Evolutionary conservation across 2,113 vertebrate genomes (phyloP), one percentile per base, ranked within the genome.

Genomic region (Semicossyphus pulcher): DNA sequence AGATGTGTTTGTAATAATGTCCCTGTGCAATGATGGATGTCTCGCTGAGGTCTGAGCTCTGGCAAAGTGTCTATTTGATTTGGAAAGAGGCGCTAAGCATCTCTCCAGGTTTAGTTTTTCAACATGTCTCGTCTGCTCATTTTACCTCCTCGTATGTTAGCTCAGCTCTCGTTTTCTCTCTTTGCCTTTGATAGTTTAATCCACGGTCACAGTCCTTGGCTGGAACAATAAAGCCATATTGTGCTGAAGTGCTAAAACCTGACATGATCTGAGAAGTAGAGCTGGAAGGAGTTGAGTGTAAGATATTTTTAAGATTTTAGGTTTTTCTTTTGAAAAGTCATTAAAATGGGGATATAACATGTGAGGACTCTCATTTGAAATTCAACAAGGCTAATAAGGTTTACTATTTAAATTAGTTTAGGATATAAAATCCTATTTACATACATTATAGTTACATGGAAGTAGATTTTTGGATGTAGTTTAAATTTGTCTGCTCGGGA

Each of bases 21-120:
- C 54, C 47, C 47, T 1, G 41, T 72, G 57, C 61, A 15, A 41
- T 87, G 89, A 91, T 83, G 83, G 84, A 91, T 86, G 60, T 54
- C 57, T 80, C 37, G 44, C 49, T 47, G 67, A 82, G 76, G 72
- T n/a, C 51, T 34, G 59, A 76, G 80, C 39, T n/a, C 78, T 93
- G 90, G 91, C 89, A 83, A 25, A 48, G 64, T 64, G 54, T 87
- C 70, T 91, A 89, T 93, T 93, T 91, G 72, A 71, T 47, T 93
- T 93, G 91, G 92, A 92, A 21, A 10, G 51, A 28, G 2, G 5
- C 66, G 65, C 52, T 49, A 58, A 83, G 78, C 80, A 66, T 84
- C 88, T 78, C 62, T 87, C 86, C 87, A 89, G 80, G 62, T 84
- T 69, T 76, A 25, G 42, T 68, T 78, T 89, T 88, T 85, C 80